Conservation (phyloP, 2,888 invertebrate genomes). For the Nemapogon koenigi region DNA sequence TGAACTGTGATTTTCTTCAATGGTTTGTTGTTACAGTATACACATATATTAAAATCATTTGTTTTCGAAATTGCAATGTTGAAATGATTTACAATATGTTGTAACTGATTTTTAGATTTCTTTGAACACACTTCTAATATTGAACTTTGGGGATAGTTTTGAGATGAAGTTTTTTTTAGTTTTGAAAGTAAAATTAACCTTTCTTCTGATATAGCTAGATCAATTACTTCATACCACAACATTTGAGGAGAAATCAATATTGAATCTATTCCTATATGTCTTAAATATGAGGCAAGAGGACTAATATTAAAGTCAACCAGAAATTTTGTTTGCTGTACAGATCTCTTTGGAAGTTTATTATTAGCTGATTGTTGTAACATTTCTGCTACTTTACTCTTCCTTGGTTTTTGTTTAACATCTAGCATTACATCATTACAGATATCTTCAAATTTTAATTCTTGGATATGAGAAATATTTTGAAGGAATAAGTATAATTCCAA, state of each 20-base stretch:
- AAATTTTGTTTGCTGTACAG: constrained; percentile 29
- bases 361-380: no score
- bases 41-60: constrained; percentile 77
- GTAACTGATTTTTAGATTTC: constrained; percentile 67
- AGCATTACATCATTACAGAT: constrained; percentile 66
- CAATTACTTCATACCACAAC: constrained; percentile 47
- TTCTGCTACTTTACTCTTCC: no score
- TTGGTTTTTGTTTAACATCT: constrained; percentile 57
- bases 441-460: constrained; percentile 68
- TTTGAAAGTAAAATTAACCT: constrained; percentile 36
- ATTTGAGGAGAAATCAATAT: constrained; percentile 67
- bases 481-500: constrained; percentile 79
- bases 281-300: constrained; percentile 36
- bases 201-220: constrained; percentile 42
- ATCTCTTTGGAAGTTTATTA: constrained; percentile 25
- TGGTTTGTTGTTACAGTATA: constrained; percentile 59
- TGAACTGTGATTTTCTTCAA: constrained; percentile 28
- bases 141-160: constrained; percentile 55
- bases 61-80: constrained; percentile 67
- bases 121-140: constrained; percentile 65
- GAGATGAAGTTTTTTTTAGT: constrained; percentile 58
- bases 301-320: constrained; percentile 37
- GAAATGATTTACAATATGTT: constrained; percentile 70
- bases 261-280: constrained; percentile 65
- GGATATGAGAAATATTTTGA: constrained; percentile 40